phyloP scores from a whole-genome alignment of 2,888 invertebrate genomes.

The Eueremaeus valkanovi region DNA sequence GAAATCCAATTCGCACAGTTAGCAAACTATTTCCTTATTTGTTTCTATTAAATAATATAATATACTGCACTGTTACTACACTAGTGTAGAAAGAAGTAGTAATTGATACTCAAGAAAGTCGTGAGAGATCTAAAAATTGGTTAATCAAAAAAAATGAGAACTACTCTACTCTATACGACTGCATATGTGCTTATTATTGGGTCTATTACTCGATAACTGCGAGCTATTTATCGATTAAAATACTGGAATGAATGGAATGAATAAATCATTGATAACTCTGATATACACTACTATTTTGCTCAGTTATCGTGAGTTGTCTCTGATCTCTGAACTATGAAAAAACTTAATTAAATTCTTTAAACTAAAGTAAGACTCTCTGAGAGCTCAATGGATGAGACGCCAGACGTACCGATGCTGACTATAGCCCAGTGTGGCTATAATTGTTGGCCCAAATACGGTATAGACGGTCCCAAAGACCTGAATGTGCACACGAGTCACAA shows the following conservation, averaged over 20 bases:
- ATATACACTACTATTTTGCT: neutral
- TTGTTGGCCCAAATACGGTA: neutral
- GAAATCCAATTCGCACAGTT: neutral
- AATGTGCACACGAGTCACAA: neutral
- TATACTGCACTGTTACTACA: neutral
- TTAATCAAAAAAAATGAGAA: neutral
- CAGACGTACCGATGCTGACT: neutral
- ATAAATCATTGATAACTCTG: neutral
- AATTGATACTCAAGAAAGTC: neutral
- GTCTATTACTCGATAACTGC: neutral
- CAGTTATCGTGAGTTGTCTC: neutral
- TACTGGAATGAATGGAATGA: neutral
- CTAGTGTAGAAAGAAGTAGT: neutral
- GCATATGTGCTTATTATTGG: neutral
- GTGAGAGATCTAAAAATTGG: neutral
- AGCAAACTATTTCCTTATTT: constrained; percentile 13
- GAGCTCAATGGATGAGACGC: neutral
- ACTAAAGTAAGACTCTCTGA: neutral
- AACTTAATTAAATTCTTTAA: neutral
- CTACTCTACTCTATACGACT: too few relatives aligned
- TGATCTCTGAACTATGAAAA: neutral
- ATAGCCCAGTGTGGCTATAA: constrained; percentile 5
- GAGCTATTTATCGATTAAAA: too few relatives aligned
- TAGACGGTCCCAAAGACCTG: neutral
- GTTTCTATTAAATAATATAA: neutral